Base-by-base conservation (phyloP, 2,888 invertebrate genomes). In the Scotopteryx bipunctaria region DNA sequence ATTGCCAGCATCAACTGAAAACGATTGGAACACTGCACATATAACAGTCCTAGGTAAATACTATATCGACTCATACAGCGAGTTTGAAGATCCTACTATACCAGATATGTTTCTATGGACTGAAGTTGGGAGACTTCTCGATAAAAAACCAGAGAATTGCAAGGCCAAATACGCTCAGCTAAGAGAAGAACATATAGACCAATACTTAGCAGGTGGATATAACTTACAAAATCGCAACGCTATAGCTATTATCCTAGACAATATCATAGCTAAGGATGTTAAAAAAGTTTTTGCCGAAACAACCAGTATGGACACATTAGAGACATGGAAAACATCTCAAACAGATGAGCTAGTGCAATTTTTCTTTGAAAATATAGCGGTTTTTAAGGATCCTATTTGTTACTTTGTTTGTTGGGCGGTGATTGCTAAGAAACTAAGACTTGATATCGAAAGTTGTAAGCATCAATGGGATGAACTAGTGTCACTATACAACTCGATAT, bases 31-130 rank as follows among this genome's bases (percentile, higher is more conserved):
- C 50, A 67, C 68, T 0, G 76, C 81, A 0, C 86, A 89, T 57
- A 73, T 69, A 45, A 85, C 80, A 0, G 80, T 88, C 11, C 55
- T 90, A 42, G 77, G 77, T 0, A 90, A 90, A 62, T 88, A 90
- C 61, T 82, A 70, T 48, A 86, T 78, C 64, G 90, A 90, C 47
- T 84, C 86, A 33, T 82, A 83, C 16, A 73, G 84, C 25, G 90
- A 90, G 55, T 89, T 88, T 48, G 74, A 78, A 64, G 88, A 90
- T 59, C 59, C 59, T 0, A 82, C 85, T 0, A 85, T 90, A 38
- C 90, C 89, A 0, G 72, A 85, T n/a, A 73, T 67, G 41, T 89
- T 87, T 49, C 66, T 89, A 1, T 90, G 90, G 90, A 81, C 71
- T 3, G 90, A 90, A 73, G 77, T 90, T 2, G 83, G 87, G 0